phyloP scores from a whole-genome alignment of 2,888 invertebrate species.

The Amphipyra tragopoginis region DNA sequence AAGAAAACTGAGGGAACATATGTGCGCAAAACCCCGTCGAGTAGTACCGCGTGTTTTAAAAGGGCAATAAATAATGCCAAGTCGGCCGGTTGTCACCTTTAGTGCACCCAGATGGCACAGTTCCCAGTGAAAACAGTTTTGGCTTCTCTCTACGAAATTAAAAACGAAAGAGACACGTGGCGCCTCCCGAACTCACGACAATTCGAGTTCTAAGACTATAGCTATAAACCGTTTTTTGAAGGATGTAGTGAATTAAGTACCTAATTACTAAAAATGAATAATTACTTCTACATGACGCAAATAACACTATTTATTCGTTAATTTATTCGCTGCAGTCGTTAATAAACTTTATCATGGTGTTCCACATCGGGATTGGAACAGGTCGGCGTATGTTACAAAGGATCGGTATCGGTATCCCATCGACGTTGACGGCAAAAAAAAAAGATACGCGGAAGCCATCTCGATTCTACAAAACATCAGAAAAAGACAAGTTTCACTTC shows the following conservation, averaged over 20 bases:
- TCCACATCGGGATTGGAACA: constrained; percentile 74
- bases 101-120: constrained; percentile 79
- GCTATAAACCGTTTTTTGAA: too few relatives aligned
- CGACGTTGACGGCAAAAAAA: constrained; percentile 71
- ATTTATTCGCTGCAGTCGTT: too few relatives aligned
- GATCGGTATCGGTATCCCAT: constrained; percentile 66
- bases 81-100: constrained; percentile 78
- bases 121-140: constrained; percentile 78
- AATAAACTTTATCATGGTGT: constrained; percentile 57
- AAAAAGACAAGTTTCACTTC: constrained; percentile 83
- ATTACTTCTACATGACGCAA: too few relatives aligned
- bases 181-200: constrained; percentile 13
- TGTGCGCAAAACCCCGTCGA: constrained; percentile 61
- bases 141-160: constrained; percentile 59
- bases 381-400: constrained; percentile 71
- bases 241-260: too few relatives aligned
- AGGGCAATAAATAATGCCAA: constrained; percentile 75
- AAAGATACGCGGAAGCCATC: constrained; percentile 81
- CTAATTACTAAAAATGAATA: too few relatives aligned
- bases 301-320: too few relatives aligned
- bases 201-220: too few relatives aligned
- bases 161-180: constrained; percentile 42
- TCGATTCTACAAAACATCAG: constrained; percentile 75
- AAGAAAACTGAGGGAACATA: constrained; percentile 56
- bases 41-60: constrained; percentile 66